phyloP scores from a whole-genome alignment of 2,888 invertebrate species.

The Dicranocentrus wangi region DNA sequence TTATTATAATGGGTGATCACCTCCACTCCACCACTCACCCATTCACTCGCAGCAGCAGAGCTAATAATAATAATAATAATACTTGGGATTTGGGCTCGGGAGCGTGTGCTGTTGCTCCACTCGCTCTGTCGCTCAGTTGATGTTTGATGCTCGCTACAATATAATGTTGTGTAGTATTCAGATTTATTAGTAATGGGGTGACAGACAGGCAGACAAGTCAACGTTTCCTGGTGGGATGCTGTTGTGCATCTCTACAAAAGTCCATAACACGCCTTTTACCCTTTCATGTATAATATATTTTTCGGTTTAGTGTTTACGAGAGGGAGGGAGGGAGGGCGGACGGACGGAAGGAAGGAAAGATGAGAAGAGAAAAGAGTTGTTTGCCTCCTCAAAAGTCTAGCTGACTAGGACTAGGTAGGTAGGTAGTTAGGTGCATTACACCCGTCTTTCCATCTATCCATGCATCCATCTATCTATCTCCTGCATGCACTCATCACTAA shows the following conservation, averaged over 20 bases:
- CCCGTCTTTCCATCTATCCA: too few species aligned
- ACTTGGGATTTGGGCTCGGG: too few species aligned
- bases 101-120: neutral
- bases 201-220: neutral
- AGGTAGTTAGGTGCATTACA: neutral
- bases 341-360: too few species aligned
- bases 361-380: neutral
- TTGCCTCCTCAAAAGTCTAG: too few species aligned
- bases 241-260: too few species aligned
- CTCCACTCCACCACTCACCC: constrained; percentile 31
- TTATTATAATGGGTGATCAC: constrained; percentile 50
- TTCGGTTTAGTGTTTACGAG: too few species aligned
- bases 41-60: constrained; percentile 1
- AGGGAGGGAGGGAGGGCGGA: too few species aligned
- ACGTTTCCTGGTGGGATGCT: neutral
- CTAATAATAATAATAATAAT: constrained; percentile 31
- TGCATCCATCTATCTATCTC: neutral
- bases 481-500: constrained; percentile 31
- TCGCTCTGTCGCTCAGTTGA: neutral
- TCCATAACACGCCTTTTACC: too few species aligned
- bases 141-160: neutral
- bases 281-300: too few species aligned
- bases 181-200: neutral
- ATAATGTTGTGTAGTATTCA: too few species aligned
- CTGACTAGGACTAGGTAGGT: too few species aligned